These are phyloP conservation scores for Mesochorus sp. DNA, from an alignment of 2,888 invertebrate genomes.

Conservation along the genomic window DNA sequence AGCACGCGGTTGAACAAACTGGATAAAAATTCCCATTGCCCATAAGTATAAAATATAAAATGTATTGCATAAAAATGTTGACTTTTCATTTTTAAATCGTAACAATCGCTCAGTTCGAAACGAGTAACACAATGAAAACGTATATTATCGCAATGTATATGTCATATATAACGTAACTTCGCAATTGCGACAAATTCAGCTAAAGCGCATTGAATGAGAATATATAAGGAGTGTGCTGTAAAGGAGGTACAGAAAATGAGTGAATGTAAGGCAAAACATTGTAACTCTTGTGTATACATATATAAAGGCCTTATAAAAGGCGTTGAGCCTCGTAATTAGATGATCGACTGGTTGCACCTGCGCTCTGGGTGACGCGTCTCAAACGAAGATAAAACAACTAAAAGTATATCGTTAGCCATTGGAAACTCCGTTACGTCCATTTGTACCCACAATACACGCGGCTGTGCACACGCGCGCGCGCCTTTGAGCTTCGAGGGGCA, in stretches of 20 bases:
- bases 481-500: constrained; percentile 18
- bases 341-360: constrained; percentile 75
- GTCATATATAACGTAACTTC: constrained; percentile 43
- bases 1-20: no score
- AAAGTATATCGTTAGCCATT: constrained; percentile 1
- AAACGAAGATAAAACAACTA: constrained; percentile 21
- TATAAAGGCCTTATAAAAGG: constrained; percentile 69
- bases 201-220: constrained; percentile 27
- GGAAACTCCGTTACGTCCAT: constrained; percentile 20
- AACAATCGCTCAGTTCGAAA: background rate
- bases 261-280: constrained; percentile 8
- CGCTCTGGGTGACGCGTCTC: constrained; percentile 59
- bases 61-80: background rate
- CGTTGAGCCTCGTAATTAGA: constrained; percentile 74
- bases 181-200: constrained; percentile 49
- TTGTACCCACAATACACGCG: background rate
- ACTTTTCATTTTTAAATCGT: background rate
- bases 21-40: constrained; percentile 4
- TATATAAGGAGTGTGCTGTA: constrained; percentile 9
- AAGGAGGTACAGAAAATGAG: constrained; percentile 11
- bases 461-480: constrained; percentile 10
- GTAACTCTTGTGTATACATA: constrained; percentile 56
- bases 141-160: constrained; percentile 41
- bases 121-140: background rate
- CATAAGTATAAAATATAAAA: background rate